Percentiles rank a stretch among this genome's conserved stretches.
These are phyloP conservation scores for Caloenas nicobarica DNA, from an alignment of 2,113 vertebrate species.

Conservation along the genomic window DNA sequence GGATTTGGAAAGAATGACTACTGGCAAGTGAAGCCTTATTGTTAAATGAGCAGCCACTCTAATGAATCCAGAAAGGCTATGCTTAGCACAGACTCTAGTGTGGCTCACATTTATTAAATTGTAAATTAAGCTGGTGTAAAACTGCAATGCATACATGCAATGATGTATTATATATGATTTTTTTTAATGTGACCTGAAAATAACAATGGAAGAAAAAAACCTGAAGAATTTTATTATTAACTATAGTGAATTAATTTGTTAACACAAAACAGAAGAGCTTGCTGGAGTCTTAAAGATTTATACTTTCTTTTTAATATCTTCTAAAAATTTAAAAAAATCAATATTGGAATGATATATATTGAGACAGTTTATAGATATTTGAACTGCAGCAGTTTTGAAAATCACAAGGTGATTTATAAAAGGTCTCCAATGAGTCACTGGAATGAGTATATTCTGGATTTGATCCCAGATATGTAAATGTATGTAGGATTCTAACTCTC, in stretches of 20 bases:
- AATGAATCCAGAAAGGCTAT: constrained; percentile 12
- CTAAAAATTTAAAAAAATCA: not conserved
- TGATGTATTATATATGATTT: not conserved
- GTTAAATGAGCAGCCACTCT: not conserved
- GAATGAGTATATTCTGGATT: not conserved
- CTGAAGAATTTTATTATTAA: not conserved
- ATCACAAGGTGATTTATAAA: not conserved
- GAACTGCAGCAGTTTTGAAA: not conserved
- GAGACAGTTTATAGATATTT: not conserved
- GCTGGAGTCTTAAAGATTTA: not conserved
- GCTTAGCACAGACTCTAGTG: not conserved
- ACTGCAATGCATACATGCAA: not conserved
- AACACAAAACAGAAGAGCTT: not conserved
- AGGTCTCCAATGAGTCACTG: not conserved
- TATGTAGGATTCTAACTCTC: not conserved
- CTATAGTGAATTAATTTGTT: not conserved
- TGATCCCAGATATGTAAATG: not conserved
- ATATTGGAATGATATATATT: not conserved
- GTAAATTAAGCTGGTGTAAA: not conserved
- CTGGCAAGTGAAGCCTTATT: constrained; percentile 17
- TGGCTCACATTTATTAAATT: not conserved
- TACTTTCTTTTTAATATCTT: not conserved
- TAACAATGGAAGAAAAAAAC: not conserved
- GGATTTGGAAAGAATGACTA: constrained; percentile 23
- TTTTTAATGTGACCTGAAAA: not conserved